Evolutionary conservation across 2,797 vertebrate species (phyloP).

Genomic region (Dallia pectoralis): DNA sequence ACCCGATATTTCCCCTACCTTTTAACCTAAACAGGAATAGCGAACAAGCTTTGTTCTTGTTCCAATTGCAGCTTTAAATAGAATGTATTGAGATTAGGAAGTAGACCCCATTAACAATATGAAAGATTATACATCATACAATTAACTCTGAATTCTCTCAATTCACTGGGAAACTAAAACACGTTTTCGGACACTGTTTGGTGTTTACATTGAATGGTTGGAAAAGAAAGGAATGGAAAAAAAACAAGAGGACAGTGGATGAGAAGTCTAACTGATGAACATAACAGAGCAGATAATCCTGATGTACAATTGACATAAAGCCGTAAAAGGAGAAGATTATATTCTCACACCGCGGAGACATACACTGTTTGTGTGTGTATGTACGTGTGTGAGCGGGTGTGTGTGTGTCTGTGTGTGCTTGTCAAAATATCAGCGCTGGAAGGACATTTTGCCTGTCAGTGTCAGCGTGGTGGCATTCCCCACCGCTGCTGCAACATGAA

Average conservation of each 20-base stretch:
- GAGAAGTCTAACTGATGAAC: slow-evolving; percentile 19
- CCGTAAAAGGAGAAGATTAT: slow-evolving; percentile 24
- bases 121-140: background rate
- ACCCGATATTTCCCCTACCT: background rate
- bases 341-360: slow-evolving; percentile 24
- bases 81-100: too few species aligned
- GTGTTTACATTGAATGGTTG: background rate
- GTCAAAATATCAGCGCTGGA: background rate
- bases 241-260: too few species aligned
- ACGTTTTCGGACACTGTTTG: background rate
- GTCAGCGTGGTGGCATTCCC: slow-evolving; percentile 28
- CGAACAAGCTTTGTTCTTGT: too few species aligned
- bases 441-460: slow-evolving; percentile 37
- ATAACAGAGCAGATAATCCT: slow-evolving; percentile 25
- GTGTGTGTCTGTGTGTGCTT: background rate
- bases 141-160: background rate
- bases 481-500: slow-evolving; percentile 42
- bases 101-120: too few species aligned
- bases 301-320: background rate
- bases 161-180: background rate
- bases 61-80: too few species aligned
- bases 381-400: background rate
- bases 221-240: background rate
- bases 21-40: background rate
- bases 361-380: background rate